phyloP scores from a whole-genome alignment of 2,113 vertebrate genomes.

The Phycodurus eques region DNA sequence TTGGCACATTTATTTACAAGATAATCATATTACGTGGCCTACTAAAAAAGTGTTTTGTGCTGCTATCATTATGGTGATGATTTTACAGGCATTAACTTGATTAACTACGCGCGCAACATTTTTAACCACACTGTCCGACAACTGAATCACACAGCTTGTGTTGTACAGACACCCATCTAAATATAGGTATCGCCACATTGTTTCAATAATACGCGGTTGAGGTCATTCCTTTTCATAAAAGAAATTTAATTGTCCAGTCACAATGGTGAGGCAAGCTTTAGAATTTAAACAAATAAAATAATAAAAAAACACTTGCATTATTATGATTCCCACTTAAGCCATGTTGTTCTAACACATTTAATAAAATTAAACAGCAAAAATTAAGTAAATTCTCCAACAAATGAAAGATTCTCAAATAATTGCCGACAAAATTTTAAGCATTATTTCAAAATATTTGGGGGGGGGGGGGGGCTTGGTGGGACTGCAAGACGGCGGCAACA shows the following conservation, averaged over 20 bases:
- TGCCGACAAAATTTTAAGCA: too few species aligned
- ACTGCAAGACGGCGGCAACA: too few species aligned
- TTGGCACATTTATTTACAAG: not conserved
- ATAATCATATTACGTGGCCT: not conserved
- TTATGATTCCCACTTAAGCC: not conserved
- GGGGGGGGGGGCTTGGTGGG: too few species aligned
- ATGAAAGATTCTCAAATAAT: too few species aligned
- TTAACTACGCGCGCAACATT: constrained; percentile 25
- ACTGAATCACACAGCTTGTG: constrained; percentile 3
- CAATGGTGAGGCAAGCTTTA: not conserved
- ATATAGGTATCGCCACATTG: constrained; percentile 34
- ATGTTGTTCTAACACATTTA: not conserved
- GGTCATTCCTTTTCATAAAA: not conserved
- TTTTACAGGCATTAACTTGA: constrained; percentile 2
- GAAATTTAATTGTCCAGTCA: not conserved
- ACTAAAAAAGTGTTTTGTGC: not conserved
- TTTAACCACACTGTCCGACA: constrained; percentile 39
- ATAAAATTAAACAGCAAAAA: too few species aligned
- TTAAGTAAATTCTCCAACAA: too few species aligned
- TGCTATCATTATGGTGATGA: not conserved
- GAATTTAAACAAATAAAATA: not conserved
- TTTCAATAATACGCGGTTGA: not conserved
- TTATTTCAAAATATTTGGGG: too few species aligned
- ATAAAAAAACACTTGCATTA: not conserved
- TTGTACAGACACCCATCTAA: constrained; percentile 5